A percentile compares a stretch with the other conserved stretches of the same genome.
These are phyloP conservation scores for Doryteuthis pealeii DNA, from an alignment of 1,140 invertebrate species.

Conservation along the genomic window DNA sequence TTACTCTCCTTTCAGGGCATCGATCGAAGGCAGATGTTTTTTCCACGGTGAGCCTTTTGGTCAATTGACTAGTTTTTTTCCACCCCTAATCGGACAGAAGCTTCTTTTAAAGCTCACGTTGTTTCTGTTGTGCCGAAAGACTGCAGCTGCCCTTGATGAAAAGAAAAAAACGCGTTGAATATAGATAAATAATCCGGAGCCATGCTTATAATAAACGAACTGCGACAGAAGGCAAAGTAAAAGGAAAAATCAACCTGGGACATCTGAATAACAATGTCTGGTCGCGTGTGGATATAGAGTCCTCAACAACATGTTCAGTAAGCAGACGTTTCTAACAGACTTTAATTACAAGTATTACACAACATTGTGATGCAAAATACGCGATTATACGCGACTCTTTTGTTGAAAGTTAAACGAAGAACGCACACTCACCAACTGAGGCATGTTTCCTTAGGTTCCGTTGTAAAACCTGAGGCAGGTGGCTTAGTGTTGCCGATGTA, in stretches of 20 bases:
- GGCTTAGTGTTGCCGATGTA: background rate
- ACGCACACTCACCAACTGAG: conserved; percentile 10
- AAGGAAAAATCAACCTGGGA: background rate
- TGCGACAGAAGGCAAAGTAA: conserved; percentile 3
- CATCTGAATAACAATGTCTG: conserved; percentile 13
- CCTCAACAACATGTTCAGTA: background rate
- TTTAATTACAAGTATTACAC: conserved; percentile 13
- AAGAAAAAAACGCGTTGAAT: conserved; percentile 8
- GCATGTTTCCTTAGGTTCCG: background rate
- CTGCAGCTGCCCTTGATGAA: background rate
- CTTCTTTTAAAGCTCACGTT: conserved; percentile 9
- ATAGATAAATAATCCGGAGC: conserved; percentile 12
- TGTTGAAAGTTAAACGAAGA: conserved; percentile 13
- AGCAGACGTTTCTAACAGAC: conserved; percentile 9
- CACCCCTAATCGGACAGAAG: conserved; percentile 3
- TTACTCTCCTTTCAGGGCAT: conserved; percentile 10
- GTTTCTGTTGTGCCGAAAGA: background rate
- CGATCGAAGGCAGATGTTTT: conserved; percentile 10
- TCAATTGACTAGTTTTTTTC: background rate
- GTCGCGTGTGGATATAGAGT: conserved; percentile 7
- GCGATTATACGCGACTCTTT: background rate
- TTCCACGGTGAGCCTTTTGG: background rate
- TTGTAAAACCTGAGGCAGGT: background rate
- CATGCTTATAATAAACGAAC: conserved; percentile 13
- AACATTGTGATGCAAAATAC: conserved; percentile 16